Conservation (phyloP, 2,113 vertebrate species). For the Aspidoscelis tigris region DNA sequence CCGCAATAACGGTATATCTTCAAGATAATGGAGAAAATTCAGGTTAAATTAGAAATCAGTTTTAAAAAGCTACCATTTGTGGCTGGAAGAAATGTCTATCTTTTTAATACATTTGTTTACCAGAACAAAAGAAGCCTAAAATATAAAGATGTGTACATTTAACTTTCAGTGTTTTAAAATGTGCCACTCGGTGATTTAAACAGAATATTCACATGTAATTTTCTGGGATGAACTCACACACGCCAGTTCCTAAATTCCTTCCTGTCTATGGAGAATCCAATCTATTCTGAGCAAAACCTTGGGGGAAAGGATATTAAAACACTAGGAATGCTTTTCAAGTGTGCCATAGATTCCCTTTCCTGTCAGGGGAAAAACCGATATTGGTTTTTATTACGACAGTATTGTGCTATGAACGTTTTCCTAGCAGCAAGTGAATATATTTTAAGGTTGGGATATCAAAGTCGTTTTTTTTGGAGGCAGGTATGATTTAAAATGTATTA, state of each 20-base stretch:
- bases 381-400: not conserved
- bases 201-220: not conserved
- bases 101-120: not conserved
- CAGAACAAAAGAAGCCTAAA: not conserved
- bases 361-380: not conserved
- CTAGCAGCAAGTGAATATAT: not conserved
- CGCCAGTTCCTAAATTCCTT: not conserved
- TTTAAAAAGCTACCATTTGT: not conserved
- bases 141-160: not conserved
- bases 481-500: not conserved
- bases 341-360: not conserved
- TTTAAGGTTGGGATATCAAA: not conserved
- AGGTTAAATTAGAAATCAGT: constrained; percentile 1
- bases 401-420: not conserved
- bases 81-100: not conserved
- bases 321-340: not conserved
- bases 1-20: not conserved
- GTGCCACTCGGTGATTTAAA: not conserved
- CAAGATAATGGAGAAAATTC: constrained; percentile 5
- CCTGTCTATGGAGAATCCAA: not conserved
- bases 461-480: not conserved
- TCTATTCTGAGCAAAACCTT: not conserved
- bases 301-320: not conserved
- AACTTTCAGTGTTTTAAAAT: not conserved
- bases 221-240: not conserved